Percentiles rank a stretch among this genome's conserved stretches.
Conservation (phyloP, 2,888 invertebrate genomes). For the Kryphioiulus occultus region DNA sequence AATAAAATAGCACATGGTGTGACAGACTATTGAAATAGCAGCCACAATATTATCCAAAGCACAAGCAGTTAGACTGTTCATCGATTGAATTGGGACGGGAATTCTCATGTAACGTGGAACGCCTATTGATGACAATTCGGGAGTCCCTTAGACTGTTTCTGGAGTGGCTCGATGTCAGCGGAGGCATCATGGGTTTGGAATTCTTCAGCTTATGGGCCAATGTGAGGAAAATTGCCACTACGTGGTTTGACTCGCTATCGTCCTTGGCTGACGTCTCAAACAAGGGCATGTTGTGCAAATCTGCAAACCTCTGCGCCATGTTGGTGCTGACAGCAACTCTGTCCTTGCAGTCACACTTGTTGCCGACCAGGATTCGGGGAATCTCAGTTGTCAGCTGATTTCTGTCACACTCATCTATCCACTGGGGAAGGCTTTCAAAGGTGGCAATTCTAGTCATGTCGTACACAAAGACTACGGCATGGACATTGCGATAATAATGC, state of each 20-base stretch:
- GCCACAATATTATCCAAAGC: neutral
- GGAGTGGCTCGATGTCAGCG: conserved; percentile 45
- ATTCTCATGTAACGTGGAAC: neutral
- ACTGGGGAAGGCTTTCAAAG: conserved; percentile 73
- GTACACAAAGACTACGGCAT: conserved; percentile 85
- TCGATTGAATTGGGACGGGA: neutral
- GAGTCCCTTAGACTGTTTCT: neutral
- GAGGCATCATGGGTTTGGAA: conserved; percentile 69
- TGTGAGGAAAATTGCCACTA: conserved; percentile 83
- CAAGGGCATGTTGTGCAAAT: conserved; percentile 76
- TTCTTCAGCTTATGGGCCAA: conserved; percentile 78
- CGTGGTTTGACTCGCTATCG: conserved; percentile 76
- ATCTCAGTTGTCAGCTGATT: conserved; percentile 71
- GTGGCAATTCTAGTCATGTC: conserved; percentile 75
- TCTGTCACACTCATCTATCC: conserved; percentile 79
- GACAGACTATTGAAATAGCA: neutral
- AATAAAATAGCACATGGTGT: no score
- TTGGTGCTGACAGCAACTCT: conserved; percentile 73
- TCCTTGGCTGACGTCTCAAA: conserved; percentile 84
- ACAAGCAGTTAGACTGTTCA: neutral
- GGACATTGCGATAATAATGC: conserved; percentile 82
- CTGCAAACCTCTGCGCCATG: conserved; percentile 76
- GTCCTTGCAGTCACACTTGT: conserved; percentile 77
- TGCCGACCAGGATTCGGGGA: conserved; percentile 79
- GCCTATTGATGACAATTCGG: neutral